Evolutionary conservation across 2,797 vertebrate genomes (phyloP), one percentile per base, ranked within the genome.

Genomic region (Urosaurus nigricauda): DNA sequence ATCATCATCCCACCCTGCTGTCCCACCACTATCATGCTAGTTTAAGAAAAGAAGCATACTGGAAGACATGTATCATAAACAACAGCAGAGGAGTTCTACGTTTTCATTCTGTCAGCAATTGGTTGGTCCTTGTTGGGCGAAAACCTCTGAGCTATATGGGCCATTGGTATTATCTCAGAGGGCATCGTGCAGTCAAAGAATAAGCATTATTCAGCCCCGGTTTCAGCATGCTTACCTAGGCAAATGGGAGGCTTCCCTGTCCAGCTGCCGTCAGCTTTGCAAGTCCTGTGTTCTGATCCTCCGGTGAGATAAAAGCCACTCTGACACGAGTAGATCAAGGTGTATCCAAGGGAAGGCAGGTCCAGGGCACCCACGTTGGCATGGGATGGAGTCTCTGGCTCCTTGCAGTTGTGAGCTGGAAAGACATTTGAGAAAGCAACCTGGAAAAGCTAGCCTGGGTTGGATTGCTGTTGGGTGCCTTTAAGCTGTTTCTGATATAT

Each of bases 321-420:
- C 96, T 99, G 99, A 94, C 99, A 99, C 11, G 98, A 98, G 94
- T 99, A 99, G 97, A 99, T 98, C 96, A 99, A 96, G 0, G 99
- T 99, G 97, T 99, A 99, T 92, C 99, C 99, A 94, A 99, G 97
- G 21, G 98, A 99, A 1, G 99, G 99, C 95, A 99, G 94, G 94
- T 99, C 99, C 95, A 99, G 97, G 80, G 99, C 98, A 6, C 98
- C 98, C 0, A 99, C 98, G 21, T 99, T 99, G 91, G 98, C 97
- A n/a, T 98, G 98, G 63, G 97, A 96, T 0, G 98, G 98, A 0
- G 98, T 97, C 96, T 99, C 99, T 0, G 99, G 98, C 93, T 99
- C 98, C 93, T 95, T 98, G 93, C 99, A 99, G 96, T 99, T 98
- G 95, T 99, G 99, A 90, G 99, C 99, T 99, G 95, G 29, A 84